Percentiles rank a stretch among this genome's conserved stretches.
Conservation (phyloP, 2,888 invertebrate genomes). For the Cactoblastis cactorum region DNA sequence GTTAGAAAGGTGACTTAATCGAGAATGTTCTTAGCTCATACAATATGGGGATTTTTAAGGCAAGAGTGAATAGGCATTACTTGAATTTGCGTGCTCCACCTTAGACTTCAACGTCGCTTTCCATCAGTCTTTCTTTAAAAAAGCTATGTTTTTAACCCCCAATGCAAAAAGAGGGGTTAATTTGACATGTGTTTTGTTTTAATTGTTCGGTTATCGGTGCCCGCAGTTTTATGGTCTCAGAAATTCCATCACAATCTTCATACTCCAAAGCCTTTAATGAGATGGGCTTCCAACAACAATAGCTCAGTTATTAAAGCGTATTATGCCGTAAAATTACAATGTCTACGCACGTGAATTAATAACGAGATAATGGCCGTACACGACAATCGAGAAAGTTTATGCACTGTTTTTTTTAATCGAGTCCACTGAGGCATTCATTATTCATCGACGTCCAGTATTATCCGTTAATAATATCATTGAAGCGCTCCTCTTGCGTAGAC, state of each 20-base stretch:
- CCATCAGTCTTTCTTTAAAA: too few species aligned
- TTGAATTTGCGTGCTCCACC: too few species aligned
- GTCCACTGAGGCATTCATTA: constrained; percentile 33
- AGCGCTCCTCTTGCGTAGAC: constrained; percentile 39
- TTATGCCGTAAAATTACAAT: constrained; percentile 54
- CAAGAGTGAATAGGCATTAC: too few species aligned
- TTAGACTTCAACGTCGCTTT: too few species aligned
- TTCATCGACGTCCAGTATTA: constrained; percentile 28
- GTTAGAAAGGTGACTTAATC: too few species aligned
- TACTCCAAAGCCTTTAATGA: constrained; percentile 34
- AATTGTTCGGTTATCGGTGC: constrained; percentile 33
- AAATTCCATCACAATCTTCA: constrained; percentile 48
- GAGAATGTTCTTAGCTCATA: too few species aligned
- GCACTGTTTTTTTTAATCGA: constrained; percentile 29
- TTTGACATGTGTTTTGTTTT: too few species aligned
- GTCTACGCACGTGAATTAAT: constrained; percentile 43
- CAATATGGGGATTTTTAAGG: too few species aligned
- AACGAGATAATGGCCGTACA: constrained; percentile 38
- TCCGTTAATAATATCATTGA: constrained; percentile 43
- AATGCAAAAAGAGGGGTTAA: too few species aligned
- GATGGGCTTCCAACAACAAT: constrained; percentile 36
- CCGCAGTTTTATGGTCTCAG: constrained; percentile 41
- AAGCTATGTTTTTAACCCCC: too few species aligned
- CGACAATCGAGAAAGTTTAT: constrained; percentile 32
- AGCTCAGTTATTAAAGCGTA: constrained; percentile 40